Percentiles rank a stretch among this genome's conserved stretches.
These are phyloP conservation scores for Sternotherus odoratus DNA, from an alignment of 2,797 vertebrate species.

Conservation along the genomic window DNA sequence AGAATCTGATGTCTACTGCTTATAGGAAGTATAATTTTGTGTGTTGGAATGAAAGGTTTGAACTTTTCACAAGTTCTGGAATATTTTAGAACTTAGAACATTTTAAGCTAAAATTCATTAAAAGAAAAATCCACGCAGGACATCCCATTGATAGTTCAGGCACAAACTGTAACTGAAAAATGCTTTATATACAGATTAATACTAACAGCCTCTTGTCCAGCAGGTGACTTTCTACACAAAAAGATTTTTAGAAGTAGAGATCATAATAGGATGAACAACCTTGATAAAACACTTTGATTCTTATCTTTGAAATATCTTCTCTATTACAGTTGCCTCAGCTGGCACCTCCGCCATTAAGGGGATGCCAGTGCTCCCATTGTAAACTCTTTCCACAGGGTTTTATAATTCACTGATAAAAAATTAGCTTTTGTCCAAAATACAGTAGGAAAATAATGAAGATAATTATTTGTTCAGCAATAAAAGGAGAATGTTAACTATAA, in stretches of 20 bases:
- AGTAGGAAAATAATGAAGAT: neutral
- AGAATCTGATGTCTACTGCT: neutral
- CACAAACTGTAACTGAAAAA: slow-evolving; percentile 8
- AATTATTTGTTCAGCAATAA: slow-evolving; percentile 38
- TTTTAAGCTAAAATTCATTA: slow-evolving; percentile 33
- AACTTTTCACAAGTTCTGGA: neutral
- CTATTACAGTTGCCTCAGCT: slow-evolving; percentile 30
- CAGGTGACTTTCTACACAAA: slow-evolving; percentile 63
- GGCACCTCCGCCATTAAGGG: slow-evolving; percentile 16
- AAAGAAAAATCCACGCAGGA: slow-evolving; percentile 38
- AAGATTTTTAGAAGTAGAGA: slow-evolving; percentile 41
- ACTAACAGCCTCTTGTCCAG: slow-evolving; percentile 57
- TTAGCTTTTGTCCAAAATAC: slow-evolving; percentile 52
- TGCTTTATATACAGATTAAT: slow-evolving; percentile 55
- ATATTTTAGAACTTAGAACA: neutral
- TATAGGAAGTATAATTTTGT: neutral
- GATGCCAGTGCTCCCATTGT: slow-evolving; percentile 35
- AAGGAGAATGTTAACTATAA: slow-evolving; percentile 8
- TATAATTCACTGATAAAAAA: slow-evolving; percentile 58
- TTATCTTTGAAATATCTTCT: slow-evolving; percentile 59
- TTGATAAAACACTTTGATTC: slow-evolving; percentile 68
- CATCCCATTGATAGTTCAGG: slow-evolving; percentile 23
- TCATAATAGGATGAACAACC: slow-evolving; percentile 67
- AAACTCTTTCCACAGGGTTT: slow-evolving; percentile 32
- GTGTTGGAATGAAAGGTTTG: neutral